phyloP scores from a whole-genome alignment of 1,140 invertebrate species.

The Sminthurinus signatus region DNA sequence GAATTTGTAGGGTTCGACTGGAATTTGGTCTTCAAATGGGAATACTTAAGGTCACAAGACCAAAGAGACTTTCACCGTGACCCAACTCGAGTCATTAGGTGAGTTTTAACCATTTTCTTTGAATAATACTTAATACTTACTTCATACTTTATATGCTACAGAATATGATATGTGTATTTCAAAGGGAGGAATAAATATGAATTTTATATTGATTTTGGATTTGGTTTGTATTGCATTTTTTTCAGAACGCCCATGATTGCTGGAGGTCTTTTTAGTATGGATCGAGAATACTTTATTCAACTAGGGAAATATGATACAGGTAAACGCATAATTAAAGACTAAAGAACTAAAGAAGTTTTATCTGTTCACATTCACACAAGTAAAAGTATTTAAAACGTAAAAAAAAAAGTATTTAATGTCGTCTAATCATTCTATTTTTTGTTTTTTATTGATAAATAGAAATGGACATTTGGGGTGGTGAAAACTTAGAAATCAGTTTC shows the following conservation, averaged over 20 bases:
- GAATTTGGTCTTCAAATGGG: conserved; percentile 95
- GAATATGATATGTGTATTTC: no score
- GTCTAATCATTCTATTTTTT: not conserved
- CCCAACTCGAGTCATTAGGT: conserved; percentile 57
- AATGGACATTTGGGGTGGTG: conserved; percentile 95
- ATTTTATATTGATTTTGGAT: not conserved
- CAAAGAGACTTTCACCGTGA: conserved; percentile 69
- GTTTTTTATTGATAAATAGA: conserved; percentile 47
- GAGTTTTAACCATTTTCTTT: no score
- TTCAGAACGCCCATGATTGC: conserved; percentile 67
- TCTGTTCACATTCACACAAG: no score
- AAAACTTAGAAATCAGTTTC: conserved; percentile 69
- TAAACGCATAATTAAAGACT: no score
- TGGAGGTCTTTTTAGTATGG: conserved; percentile 88
- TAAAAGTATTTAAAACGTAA: no score
- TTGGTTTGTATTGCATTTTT: conserved; percentile 13
- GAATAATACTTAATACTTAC: no score
- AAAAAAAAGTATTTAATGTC: no score
- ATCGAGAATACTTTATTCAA: conserved; percentile 83
- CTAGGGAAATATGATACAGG: conserved; percentile 95
- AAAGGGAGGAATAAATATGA: no score
- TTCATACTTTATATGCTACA: no score
- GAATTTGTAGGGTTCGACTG: no score
- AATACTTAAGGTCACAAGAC: conserved; percentile 80
- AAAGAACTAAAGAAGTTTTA: no score